Evolutionary conservation across 2,113 vertebrate genomes (phyloP), one percentile per base, ranked within the genome.

Genomic region (Oreocharis arfaki): DNA sequence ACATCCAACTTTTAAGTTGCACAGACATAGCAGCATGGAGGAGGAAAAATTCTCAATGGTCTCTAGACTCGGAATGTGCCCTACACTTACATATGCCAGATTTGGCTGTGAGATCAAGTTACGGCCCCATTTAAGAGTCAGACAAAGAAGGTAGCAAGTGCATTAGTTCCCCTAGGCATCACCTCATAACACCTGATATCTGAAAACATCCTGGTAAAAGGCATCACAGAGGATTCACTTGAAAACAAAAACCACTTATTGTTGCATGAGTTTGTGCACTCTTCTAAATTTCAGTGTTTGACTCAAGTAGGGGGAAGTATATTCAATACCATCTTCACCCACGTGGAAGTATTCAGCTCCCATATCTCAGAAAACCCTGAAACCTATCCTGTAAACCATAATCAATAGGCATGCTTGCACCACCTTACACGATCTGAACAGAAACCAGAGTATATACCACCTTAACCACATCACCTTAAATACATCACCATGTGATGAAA

Each of bases 81-180:
- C 37, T 42, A 23, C 7, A 23, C 9, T 52, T 42, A 16, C 46
- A 75, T 8, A 50, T 3, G 3, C 4, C 39, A 35, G 30, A 64
- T 18, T 64, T 46, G 21, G 30, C 33, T 3, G 1, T 52, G 56
- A 90, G 20, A 82, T 64, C 27, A 37, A 60, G 13, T 27, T 70
- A n/a, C 0, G 10, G n/a, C 9, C 13, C 6, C 41, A 42, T 10
- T 61, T 50, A 16, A 46, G 27, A 53, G 21, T 39, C 0, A 8
- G 24, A 53, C 12, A 75, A 80, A 65, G 15, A 13, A 94, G 11
- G 23, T 7, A 44, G 22, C 6, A 60, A 79, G 26, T 7, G 9
- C 28, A 13, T 42, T 74, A 42, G 19, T 21, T 19, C 24, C 52
- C 17, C 10, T 7, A 37, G 16, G 13, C 27, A 80, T 28, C 42